Evolutionary conservation across 2,113 vertebrate genomes (phyloP), one percentile per base, ranked within the genome.

Genomic region (Tenrec ecaudatus): DNA sequence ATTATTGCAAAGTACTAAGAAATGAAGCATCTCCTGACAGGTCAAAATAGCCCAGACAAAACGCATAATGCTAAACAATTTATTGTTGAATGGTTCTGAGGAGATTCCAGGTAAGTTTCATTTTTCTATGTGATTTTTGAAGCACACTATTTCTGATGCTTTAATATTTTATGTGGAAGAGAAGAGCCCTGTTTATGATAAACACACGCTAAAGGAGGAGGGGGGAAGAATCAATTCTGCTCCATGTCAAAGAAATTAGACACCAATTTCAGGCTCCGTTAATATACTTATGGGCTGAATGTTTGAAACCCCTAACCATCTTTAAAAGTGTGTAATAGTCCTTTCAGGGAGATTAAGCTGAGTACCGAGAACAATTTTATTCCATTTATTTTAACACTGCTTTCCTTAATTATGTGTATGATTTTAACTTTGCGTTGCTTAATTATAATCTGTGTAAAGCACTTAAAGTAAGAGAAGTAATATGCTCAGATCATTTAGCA

Each of bases 321-420:
- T 94, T 47, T 92, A 97, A 94, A 64, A 95, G 75, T 93, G 83
- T 94, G 87, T 77, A 58, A 73, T 31, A 43, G 17, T 40, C 73
- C 96, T 91, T 88, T 40, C 31, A 14, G 90, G 77, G 82, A 36
- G 62, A 88, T 83, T 78, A 94, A 92, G 71, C 64, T 47, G 43
- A 92, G 93, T 94, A 85, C 64, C 20, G 36, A 77, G 91, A 87
- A 96, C 57, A 97, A 92, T 88, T 64, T 95, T 97, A 95, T 95
- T 20, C 75, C 58, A 38, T 83, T 94, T 95, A 81, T 69, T 96
- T 92, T 38, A 96, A 36, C 79, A 91, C 87, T 91, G 83, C 47
- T 82, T 82, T 86, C 89, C 75, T 92, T 96, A 96, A 96, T 96
- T 96, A 91, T 77, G 86, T 94, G 80, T 95, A 91, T 95, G 95